Base-by-base conservation (phyloP, 2,113 vertebrate genomes). In the Stigmatopora argus region DNA sequence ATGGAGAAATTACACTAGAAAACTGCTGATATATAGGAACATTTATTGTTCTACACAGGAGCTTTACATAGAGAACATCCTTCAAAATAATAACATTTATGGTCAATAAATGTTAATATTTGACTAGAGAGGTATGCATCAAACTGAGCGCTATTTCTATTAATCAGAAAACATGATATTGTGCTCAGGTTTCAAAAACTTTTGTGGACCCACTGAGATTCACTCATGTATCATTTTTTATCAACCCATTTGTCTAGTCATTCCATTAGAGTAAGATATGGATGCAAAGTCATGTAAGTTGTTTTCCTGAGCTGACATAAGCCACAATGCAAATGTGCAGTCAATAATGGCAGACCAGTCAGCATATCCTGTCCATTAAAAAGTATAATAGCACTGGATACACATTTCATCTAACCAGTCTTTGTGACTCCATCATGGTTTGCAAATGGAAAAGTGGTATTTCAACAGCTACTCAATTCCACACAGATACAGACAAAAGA, bases 361-460 rank as follows among this genome's bases (percentile, higher is more conserved):
- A 47, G 63, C 70, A 71, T 69, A 75, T 63, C 64, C 71, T 67
- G 49, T 73, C 72, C 72, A 72, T 75, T 83, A 70, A 61, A 71
- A 72, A 63, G 47, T 34, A 64, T 7, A 31, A 6, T 34, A 56
- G 13, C 41, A 34, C 47, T 26, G 38, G 66, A 71, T 67, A 79
- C 71, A 80, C 64, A 70, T 65, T 47, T 14, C 41, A 7, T 53
- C 1, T 14, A 15, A 51, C 49, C 64, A 57, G 45, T 58, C 66
- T 66, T 52, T 26, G 2, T 57, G 56, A 57, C 61, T 60, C n/a
- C 26, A 47, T 31, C 58, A n/a, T n/a, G 26, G 17, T 64, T 38
- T 69, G 51, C 78, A 78, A 87, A 78, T 74, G 64, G 78, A 66
- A 79, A 82, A 73, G 41, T 7, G 35, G 12, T 21, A 56, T 65